These are phyloP conservation scores for Drosophila sproati DNA, from an alignment of 1,140 invertebrate genomes.

Conservation along the genomic window DNA sequence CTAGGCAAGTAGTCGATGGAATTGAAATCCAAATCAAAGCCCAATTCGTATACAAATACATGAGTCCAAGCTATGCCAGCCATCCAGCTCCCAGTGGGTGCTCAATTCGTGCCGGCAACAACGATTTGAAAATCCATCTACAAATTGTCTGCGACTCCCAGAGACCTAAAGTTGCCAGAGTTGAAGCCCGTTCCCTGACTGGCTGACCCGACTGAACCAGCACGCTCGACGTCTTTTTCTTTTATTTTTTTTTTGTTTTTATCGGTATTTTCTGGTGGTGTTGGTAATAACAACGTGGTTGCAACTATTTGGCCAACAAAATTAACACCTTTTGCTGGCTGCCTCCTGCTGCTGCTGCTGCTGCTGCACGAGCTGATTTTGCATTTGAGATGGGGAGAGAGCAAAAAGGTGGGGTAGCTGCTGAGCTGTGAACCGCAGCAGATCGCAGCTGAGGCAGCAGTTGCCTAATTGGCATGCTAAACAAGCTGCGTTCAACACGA, in stretches of 20 bases:
- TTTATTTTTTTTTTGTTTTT: background rate
- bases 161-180: conserved; percentile 6
- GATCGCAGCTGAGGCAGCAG: conserved; percentile 52
- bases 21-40: conserved; percentile 17
- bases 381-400: conserved; percentile 66
- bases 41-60: conserved; percentile 63
- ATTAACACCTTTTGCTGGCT: conserved; percentile 75
- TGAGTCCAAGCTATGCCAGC: conserved; percentile 5
- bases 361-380: conserved; percentile 76
- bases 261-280: conserved; percentile 28
- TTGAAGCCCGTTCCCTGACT: conserved; percentile 8
- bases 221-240: conserved; percentile 57
- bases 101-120: conserved; percentile 65
- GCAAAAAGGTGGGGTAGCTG: conserved; percentile 2
- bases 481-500: conserved; percentile 83
- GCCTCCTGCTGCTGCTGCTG: conserved; percentile 59
- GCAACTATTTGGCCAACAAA: conserved; percentile 73
- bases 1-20: no score
- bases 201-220: conserved; percentile 73
- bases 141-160: conserved; percentile 65
- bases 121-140: conserved; percentile 68
- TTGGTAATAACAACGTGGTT: conserved; percentile 75
- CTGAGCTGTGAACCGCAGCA: conserved; percentile 18
- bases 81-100: conserved; percentile 33
- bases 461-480: conserved; percentile 82